Evolutionary conservation across 2,888 invertebrate species (phyloP).

Genomic region (Ectobius pallidus): DNA sequence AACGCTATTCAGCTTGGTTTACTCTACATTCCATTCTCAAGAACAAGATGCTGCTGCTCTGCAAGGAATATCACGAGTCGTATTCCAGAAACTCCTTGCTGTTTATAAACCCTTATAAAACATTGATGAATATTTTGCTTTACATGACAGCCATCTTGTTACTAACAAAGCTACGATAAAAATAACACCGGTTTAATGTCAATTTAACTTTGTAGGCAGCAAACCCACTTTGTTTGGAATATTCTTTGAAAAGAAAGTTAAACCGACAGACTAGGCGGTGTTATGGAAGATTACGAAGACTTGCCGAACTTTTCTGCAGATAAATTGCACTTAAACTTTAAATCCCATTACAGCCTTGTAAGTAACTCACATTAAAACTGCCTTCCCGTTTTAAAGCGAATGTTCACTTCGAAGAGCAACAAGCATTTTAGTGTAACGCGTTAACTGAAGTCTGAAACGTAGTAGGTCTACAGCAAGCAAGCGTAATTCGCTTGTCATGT

Average conservation of each 20-base stretch:
- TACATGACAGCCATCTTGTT: conserved; percentile 3
- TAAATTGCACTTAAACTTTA: background rate
- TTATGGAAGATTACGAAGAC: background rate
- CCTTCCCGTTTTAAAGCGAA: background rate
- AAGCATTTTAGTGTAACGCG: no score
- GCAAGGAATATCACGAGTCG: no score
- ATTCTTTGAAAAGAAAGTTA: background rate
- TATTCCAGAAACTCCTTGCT: no score
- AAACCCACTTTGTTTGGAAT: background rate
- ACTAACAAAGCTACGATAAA: background rate
- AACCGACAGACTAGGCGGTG: background rate
- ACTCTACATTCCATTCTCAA: no score
- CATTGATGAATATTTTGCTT: background rate
- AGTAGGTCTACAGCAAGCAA: no score
- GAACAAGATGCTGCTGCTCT: no score
- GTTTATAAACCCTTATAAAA: conserved; percentile 1
- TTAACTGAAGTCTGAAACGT: no score
- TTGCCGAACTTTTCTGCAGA: background rate
- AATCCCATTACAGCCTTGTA: background rate
- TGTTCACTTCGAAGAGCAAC: no score
- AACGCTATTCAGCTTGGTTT: no score
- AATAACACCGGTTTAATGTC: background rate
- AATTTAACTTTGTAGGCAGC: background rate
- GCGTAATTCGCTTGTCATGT: no score
- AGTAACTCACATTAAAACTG: background rate